These are phyloP conservation scores for Carettochelys insculpta DNA, from an alignment of 2,113 vertebrate species.

Conservation along the genomic window DNA sequence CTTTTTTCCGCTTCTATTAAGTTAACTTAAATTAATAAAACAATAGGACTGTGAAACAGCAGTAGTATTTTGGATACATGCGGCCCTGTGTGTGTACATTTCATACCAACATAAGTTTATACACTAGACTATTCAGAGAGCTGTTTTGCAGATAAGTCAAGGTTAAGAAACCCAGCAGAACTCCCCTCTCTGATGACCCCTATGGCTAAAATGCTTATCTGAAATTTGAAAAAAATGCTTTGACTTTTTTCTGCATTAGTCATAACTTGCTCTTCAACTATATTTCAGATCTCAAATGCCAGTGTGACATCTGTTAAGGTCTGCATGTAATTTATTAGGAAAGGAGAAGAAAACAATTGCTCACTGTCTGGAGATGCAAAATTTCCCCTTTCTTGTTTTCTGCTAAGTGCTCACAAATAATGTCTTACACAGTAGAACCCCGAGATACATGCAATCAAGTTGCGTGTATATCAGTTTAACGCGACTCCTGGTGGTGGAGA, in stretches of 20 bases:
- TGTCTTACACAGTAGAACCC: too few relatives aligned
- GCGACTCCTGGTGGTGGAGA: too few relatives aligned
- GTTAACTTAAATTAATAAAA: background rate
- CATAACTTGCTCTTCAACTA: slow-evolving; percentile 81
- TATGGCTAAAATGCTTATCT: slow-evolving; percentile 81
- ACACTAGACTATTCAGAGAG: slow-evolving; percentile 61
- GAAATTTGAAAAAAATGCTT: slow-evolving; percentile 77
- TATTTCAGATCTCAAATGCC: slow-evolving; percentile 83
- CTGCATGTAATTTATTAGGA: slow-evolving; percentile 77
- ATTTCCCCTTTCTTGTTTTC: slow-evolving; percentile 35
- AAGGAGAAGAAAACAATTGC: slow-evolving; percentile 71
- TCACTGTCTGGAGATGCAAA: slow-evolving; percentile 46
- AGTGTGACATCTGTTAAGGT: slow-evolving; percentile 80
- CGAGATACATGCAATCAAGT: too few relatives aligned
- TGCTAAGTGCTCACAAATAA: slow-evolving; percentile 26
- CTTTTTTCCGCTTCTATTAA: background rate
- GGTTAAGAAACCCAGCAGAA: slow-evolving; percentile 60
- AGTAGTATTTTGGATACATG: slow-evolving; percentile 18
- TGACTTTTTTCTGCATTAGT: slow-evolving; percentile 79
- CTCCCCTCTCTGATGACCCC: slow-evolving; percentile 68
- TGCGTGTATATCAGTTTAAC: too few relatives aligned
- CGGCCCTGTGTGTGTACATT: slow-evolving; percentile 23
- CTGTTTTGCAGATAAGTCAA: slow-evolving; percentile 65
- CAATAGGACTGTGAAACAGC: slow-evolving; percentile 14
- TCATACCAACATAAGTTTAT: slow-evolving; percentile 65